Conservation (phyloP, 1,140 invertebrate species). For the Brachionus manjavacas region DNA sequence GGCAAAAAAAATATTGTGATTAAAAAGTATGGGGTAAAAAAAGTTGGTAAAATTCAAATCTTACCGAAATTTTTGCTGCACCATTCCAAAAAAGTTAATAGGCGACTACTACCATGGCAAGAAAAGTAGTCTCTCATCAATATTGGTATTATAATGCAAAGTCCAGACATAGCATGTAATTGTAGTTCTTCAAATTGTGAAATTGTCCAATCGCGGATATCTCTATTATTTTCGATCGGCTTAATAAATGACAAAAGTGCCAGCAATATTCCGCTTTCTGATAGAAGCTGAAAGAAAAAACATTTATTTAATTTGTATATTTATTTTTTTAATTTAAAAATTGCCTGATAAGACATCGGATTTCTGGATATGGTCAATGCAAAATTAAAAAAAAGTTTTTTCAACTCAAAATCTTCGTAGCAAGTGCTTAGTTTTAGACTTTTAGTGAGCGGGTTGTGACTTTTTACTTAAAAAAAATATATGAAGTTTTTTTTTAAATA, state of each 20-base stretch:
- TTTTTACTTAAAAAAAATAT: constrained; percentile 51
- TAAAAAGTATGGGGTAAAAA: too few relatives aligned
- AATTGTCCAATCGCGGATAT: constrained; percentile 51
- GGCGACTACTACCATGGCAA: constrained; percentile 54
- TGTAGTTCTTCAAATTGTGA: constrained; percentile 58
- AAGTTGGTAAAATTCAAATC: neutral
- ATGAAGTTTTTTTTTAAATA: neutral
- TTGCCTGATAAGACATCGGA: constrained; percentile 49
- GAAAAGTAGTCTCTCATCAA: constrained; percentile 57
- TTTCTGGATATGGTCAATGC: constrained; percentile 53
- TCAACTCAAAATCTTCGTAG: constrained; percentile 58
- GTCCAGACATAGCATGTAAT: constrained; percentile 52
- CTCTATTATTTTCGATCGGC: constrained; percentile 44
- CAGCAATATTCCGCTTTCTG: constrained; percentile 54
- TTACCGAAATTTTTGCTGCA: constrained; percentile 48
- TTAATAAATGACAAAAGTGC: constrained; percentile 55
- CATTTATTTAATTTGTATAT: neutral
- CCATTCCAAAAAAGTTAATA: constrained; percentile 57
- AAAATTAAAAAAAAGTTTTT: constrained; percentile 56
- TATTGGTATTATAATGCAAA: constrained; percentile 52
- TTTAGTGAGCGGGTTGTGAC: constrained; percentile 54
- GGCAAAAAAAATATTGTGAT: too few relatives aligned
- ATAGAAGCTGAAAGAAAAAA: constrained; percentile 50
- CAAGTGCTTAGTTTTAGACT: constrained; percentile 54
- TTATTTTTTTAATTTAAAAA: too few relatives aligned